Evolutionary conservation across 2,113 vertebrate species (phyloP).

Genomic region (Pelmatolapia mariae): DNA sequence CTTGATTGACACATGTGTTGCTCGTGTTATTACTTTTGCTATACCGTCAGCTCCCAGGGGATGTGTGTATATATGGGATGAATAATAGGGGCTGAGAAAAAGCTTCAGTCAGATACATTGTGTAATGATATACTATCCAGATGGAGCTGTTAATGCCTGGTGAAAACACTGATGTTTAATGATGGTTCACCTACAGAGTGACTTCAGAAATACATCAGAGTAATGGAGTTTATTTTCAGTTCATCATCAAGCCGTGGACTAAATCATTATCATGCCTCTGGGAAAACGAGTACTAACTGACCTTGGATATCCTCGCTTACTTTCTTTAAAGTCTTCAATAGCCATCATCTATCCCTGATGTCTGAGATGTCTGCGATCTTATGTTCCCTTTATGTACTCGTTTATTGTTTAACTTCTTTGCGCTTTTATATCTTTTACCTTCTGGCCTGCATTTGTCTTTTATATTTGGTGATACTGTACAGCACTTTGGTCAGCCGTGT

Average conservation of each 20-base stretch:
- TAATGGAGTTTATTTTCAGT: not conserved
- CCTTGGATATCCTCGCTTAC: not conserved
- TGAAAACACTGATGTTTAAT: not conserved
- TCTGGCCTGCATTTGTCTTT: not conserved
- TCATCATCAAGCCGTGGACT: not conserved
- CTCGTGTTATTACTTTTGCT: not conserved
- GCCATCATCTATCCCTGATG: not conserved
- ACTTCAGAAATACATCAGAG: not conserved
- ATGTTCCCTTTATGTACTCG: not conserved
- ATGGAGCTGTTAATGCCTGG: not conserved
- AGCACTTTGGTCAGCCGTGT: not conserved
- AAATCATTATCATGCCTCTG: not conserved
- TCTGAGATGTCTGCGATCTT: not conserved
- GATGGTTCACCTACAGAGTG: not conserved
- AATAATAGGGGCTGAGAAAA: not conserved
- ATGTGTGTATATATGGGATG: not conserved
- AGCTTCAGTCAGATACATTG: not conserved
- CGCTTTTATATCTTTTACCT: not conserved
- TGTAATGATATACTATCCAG: not conserved
- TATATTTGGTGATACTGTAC: not conserved
- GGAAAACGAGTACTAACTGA: not conserved
- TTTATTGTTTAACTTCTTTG: not conserved
- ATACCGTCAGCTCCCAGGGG: not conserved
- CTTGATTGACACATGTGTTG: not conserved
- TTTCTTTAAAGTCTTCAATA: not conserved